Evolutionary conservation across 2,888 invertebrate genomes (phyloP).

Genomic region (Drosophila kambysellisi): DNA sequence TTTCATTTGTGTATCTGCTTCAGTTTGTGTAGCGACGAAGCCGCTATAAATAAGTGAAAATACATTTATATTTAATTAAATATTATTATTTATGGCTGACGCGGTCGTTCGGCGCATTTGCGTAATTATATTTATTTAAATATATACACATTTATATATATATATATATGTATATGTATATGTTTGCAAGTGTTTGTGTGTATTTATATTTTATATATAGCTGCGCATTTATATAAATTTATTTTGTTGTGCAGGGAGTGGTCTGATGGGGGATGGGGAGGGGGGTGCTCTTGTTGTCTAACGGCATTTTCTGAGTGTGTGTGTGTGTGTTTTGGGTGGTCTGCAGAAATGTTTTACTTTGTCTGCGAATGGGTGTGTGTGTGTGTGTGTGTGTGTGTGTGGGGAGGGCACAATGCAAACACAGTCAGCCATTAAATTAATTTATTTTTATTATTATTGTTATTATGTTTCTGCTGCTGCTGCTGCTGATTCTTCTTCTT

Average conservation of each 20-base stretch:
- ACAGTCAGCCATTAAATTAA: conserved; percentile 77
- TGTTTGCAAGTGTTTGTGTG: background rate
- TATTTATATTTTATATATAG: conserved; percentile 13
- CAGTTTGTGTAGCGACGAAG: conserved; percentile 29
- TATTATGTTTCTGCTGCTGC: conserved; percentile 64
- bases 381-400: conserved; percentile 11
- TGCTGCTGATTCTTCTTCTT: conserved; percentile 28
- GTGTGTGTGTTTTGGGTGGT: background rate
- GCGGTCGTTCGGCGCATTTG: conserved; percentile 30
- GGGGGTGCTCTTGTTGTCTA: conserved; percentile 13
- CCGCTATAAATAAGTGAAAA: conserved; percentile 59
- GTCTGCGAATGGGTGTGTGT: conserved; percentile 17
- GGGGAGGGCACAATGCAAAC: conserved; percentile 34
- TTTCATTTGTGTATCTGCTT: conserved; percentile 39
- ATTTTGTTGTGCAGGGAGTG: conserved; percentile 24
- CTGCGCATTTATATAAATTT: conserved; percentile 54
- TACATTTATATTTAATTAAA: conserved; percentile 77
- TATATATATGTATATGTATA: conserved; percentile 1
- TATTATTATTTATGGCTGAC: conserved; percentile 75
- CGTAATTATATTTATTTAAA: conserved; percentile 77
- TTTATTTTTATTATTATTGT: conserved; percentile 83
- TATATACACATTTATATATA: conserved; percentile 17
- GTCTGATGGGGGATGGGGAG: background rate
- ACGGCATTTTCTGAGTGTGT: conserved; percentile 8
- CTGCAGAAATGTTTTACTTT: conserved; percentile 20